Base-by-base conservation (phyloP, 2,888 invertebrate genomes). In the Tholera decimalis region DNA sequence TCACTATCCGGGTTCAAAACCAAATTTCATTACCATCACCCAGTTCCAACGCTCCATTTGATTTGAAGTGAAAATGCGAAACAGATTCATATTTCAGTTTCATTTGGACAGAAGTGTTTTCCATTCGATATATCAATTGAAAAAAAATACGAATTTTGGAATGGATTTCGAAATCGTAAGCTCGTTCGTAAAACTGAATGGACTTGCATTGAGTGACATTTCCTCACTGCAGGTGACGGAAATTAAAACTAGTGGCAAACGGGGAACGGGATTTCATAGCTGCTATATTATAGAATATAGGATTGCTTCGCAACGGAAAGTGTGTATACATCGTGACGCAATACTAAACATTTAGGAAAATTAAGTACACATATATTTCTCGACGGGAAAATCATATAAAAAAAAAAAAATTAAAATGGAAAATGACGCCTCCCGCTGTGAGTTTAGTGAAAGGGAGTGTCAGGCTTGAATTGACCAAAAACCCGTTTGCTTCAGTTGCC, bases 181-280 rank as follows among this genome's bases (percentile, higher is more conserved):
- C 30, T 33, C 8, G 39, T 43, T 61, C 24, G 15, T 15, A 28
- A 53, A 50, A 22, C 11, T 59, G 35, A 67, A 73, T 73, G 50
- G 28, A 51, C 43, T 24, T 49, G 30, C 22, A 37, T 30, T 57
- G 69, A 73, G 41, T 74, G 69, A 74, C n/a, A 39, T 75, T 74
- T 73, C 41, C 73, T 46, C 30, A 3, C 4, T 35, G 57, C 22
- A 22, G 47, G 20, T 18, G 26, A 22, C 73, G 75, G 73, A 74
- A 74, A 74, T 74, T 69, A 75, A 74, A 74, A 63, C 63, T 75
- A 43, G 59, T 50, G 54, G 49, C 13, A 56, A 51, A 54, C 37
- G 30, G 26, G 13, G 28, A 53, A 57, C 41, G n/a, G 53, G 49
- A 63, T 74, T 44, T 60, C 22, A 46, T 54, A 39, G 15, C 39